phyloP scores from a whole-genome alignment of 2,113 vertebrate species.

The Rhombomys opimus region DNA sequence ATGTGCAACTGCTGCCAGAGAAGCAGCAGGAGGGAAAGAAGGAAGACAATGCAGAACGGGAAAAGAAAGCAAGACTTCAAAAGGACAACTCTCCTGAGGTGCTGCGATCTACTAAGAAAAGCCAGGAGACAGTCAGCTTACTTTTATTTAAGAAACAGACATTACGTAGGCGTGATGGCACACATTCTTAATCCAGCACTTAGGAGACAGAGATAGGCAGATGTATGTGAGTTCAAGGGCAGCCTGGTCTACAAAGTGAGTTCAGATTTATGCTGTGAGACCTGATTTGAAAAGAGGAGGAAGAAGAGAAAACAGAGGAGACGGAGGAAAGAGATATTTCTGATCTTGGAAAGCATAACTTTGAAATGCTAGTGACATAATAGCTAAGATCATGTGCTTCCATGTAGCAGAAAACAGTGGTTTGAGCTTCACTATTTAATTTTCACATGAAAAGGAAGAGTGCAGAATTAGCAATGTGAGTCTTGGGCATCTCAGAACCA shows the following conservation, averaged over 20 bases:
- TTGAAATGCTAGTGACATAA: background rate
- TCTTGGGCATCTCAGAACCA: background rate
- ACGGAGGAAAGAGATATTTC: background rate
- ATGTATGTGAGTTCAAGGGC: background rate
- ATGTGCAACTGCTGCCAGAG: fast-evolving
- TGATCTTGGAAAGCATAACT: background rate
- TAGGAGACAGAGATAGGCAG: background rate
- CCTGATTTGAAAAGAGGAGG: background rate
- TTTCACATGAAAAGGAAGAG: background rate
- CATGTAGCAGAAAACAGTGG: background rate
- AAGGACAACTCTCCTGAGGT: background rate
- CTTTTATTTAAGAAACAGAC: background rate
- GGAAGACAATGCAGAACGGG: background rate
- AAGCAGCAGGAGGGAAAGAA: background rate
- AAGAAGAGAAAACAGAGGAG: background rate
- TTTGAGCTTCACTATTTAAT: background rate
- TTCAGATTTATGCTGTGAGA: too few species aligned
- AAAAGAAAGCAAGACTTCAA: too few species aligned
- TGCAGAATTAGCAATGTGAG: too few species aligned
- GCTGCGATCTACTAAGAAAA: background rate
- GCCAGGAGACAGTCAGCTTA: fast-evolving
- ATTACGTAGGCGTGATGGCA: background rate
- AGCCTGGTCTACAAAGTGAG: background rate
- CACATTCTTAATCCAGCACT: background rate
- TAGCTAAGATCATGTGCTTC: background rate